Conservation (phyloP, 2,888 invertebrate genomes). For the Acrobeloides nanus region DNA sequence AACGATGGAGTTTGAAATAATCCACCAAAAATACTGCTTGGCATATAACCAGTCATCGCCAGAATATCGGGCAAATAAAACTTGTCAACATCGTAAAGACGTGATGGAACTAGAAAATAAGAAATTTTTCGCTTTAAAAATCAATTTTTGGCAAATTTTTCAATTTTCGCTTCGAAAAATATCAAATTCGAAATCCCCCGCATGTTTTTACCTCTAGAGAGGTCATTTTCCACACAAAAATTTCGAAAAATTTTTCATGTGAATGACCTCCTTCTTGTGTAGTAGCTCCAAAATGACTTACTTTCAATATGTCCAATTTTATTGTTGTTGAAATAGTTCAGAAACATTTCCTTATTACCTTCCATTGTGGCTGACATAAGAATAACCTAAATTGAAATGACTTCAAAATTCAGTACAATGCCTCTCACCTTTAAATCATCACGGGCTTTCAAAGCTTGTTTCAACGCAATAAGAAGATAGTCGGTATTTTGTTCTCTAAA, state of each 20-base stretch:
- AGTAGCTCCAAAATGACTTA: no score
- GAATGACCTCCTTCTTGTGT: no score
- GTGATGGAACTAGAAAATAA: conserved; percentile 36
- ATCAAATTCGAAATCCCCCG: conserved; percentile 5
- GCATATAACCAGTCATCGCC: conserved; percentile 38
- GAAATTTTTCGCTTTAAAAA: not conserved
- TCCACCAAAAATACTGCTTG: conserved; percentile 6
- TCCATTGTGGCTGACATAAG: conserved; percentile 87
- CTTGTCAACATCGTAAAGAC: conserved; percentile 36
- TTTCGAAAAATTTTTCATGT: no score
- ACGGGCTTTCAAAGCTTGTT: conserved; percentile 34
- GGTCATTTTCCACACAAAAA: conserved; percentile 1
- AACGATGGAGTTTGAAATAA: not conserved
- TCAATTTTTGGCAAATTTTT: not conserved
- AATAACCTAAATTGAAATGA: conserved; percentile 59
- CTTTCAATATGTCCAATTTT: conserved; percentile 69
- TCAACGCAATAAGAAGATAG: conserved; percentile 76
- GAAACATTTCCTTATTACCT: conserved; percentile 69
- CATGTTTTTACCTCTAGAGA: not conserved
- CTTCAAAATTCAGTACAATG: not conserved
- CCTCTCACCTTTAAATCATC: conserved; percentile 36
- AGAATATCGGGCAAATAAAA: conserved; percentile 42
- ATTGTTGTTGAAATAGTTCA: conserved; percentile 68
- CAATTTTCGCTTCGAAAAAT: conserved; percentile 3
- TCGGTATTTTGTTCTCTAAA: conserved; percentile 87